These are phyloP conservation scores for Bombus waltoni DNA, from an alignment of 1,140 invertebrate species.

Conservation along the genomic window DNA sequence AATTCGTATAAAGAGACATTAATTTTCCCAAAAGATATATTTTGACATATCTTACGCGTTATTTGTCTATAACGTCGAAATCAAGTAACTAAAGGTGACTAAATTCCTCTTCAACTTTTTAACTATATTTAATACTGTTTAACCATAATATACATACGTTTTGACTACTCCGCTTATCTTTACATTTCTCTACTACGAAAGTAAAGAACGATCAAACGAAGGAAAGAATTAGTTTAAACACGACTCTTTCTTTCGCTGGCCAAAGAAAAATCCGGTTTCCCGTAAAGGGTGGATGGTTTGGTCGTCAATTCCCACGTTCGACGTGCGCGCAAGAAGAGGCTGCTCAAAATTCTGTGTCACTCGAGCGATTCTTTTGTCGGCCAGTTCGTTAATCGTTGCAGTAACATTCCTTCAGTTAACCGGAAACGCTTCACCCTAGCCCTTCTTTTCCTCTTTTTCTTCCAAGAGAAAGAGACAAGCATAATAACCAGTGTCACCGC, in stretches of 20 bases:
- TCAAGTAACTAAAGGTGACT: no score
- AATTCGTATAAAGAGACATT: no score
- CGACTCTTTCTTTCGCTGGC: background rate
- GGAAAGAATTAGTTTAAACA: background rate
- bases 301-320: background rate
- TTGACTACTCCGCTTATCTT: no score
- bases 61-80: no score
- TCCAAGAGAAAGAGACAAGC: background rate
- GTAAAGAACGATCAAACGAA: background rate
- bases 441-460: constrained; percentile 22
- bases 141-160: background rate
- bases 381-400: constrained; percentile 8
- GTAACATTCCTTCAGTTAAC: constrained; percentile 42
- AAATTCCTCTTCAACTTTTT: background rate
- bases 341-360: constrained; percentile 13
- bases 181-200: no score
- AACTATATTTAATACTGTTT: background rate
- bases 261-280: background rate
- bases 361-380: constrained; percentile 43
- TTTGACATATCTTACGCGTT: no score
- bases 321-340: background rate
- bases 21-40: no score
- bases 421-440: constrained; percentile 41
- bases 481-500: constrained; percentile 10
- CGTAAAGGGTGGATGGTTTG: background rate